A percentile compares a stretch with the other conserved stretches of the same genome.
Conservation (phyloP, 1,140 invertebrate genomes). For the Lycorma delicatula region DNA sequence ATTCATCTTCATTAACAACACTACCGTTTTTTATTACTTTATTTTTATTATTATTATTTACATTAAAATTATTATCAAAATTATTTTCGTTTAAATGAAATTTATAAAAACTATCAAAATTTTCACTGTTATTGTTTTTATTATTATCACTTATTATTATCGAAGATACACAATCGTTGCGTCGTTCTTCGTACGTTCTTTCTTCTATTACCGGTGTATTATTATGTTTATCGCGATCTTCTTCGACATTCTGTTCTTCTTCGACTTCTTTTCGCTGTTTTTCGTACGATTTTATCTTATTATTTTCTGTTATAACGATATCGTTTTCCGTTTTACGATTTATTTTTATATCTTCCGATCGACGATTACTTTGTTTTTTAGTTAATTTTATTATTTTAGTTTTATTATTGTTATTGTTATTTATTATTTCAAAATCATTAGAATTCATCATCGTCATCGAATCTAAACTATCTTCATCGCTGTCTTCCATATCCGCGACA, state of each 20-base stretch:
- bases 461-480: slow-evolving; percentile 54
- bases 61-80: slow-evolving; percentile 37
- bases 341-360: neutral
- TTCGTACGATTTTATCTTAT: neutral
- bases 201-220: slow-evolving; percentile 56
- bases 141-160: neutral
- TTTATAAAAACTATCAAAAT: slow-evolving; percentile 52
- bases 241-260: too few relatives aligned
- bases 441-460: slow-evolving; percentile 34
- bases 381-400: neutral
- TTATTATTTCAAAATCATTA: too few relatives aligned
- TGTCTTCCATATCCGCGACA: slow-evolving; percentile 28
- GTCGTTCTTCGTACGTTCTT: slow-evolving; percentile 54
- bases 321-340: neutral
- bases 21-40: slow-evolving; percentile 31
- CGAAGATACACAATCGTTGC: neutral
- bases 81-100: slow-evolving; percentile 73
- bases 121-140: neutral
- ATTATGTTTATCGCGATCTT: too few relatives aligned
- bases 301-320: neutral
- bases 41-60: slow-evolving; percentile 37
- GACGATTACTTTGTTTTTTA: neutral
- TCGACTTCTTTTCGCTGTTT: too few relatives aligned
- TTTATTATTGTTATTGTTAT: too few relatives aligned
- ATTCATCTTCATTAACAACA: slow-evolving; percentile 40